Evolutionary conservation across 2,888 invertebrate species (phyloP).

Genomic region (Mesochorus sp.): DNA sequence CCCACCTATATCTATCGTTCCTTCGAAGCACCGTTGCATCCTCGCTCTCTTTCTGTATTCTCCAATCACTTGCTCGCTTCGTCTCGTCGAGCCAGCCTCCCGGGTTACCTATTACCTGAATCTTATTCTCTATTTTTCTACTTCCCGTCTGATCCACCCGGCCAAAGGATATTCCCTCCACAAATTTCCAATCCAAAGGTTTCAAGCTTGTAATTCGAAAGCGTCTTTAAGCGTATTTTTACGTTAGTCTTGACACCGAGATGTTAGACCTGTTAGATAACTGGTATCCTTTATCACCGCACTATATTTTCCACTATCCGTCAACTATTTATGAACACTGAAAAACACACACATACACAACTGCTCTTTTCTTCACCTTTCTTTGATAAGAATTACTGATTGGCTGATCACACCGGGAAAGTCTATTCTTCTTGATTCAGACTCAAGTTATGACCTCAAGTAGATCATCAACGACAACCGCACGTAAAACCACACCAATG

Average conservation of each 20-base stretch:
- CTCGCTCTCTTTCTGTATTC: conserved; percentile 14
- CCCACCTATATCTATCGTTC: conserved; percentile 51
- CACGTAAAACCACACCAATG: background rate
- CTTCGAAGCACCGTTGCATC: conserved; percentile 48
- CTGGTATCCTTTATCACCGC: background rate
- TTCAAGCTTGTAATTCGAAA: conserved; percentile 21
- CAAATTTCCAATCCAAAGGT: conserved; percentile 43
- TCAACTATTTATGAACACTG: too few relatives aligned
- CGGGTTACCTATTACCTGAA: conserved; percentile 16
- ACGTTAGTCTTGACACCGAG: background rate
- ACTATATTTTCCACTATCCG: too few relatives aligned
- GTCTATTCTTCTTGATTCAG: too few relatives aligned
- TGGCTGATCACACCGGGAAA: too few relatives aligned
- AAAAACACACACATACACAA: too few relatives aligned
- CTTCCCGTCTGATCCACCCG: background rate
- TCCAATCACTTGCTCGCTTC: conserved; percentile 2
- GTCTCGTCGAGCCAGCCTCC: conserved; percentile 10
- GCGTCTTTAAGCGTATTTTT: background rate
- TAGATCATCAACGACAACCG: background rate
- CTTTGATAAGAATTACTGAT: too few relatives aligned
- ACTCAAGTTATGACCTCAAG: too few relatives aligned
- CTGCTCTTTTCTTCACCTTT: too few relatives aligned
- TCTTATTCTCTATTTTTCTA: background rate
- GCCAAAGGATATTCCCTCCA: conserved; percentile 2
- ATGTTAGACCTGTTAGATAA: too few relatives aligned